Evolutionary conservation across 1,140 invertebrate genomes (phyloP).

Genomic region (Trachymyrmex septentrionalis): DNA sequence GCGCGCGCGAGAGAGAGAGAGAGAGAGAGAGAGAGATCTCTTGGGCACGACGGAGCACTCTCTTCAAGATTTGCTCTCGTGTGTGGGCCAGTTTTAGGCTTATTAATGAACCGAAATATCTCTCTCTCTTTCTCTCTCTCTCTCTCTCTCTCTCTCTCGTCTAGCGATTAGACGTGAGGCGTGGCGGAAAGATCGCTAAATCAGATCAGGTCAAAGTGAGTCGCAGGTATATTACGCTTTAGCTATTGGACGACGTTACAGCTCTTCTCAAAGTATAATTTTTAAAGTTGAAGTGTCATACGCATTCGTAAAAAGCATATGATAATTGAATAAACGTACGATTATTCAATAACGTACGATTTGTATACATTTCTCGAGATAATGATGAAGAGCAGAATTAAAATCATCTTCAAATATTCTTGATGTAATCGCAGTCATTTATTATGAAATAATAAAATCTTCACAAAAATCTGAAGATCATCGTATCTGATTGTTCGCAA

Average conservation of each 20-base stretch:
- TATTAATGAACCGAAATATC: slow-evolving; percentile 82
- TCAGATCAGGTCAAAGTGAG: slow-evolving; percentile 75
- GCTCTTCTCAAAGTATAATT: background rate
- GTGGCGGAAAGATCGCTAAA: slow-evolving; percentile 86
- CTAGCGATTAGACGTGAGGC: slow-evolving; percentile 85
- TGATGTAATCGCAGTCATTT: background rate
- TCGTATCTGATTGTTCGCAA: background rate
- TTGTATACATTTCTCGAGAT: background rate
- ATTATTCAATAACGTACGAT: too few species aligned
- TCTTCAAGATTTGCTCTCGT: slow-evolving; percentile 48
- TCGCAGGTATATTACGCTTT: slow-evolving; percentile 31
- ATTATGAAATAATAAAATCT: background rate
- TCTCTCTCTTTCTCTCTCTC: slow-evolving; percentile 51
- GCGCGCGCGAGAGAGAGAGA: background rate
- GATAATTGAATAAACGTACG: background rate
- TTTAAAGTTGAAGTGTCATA: background rate
- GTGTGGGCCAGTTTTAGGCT: slow-evolving; percentile 83
- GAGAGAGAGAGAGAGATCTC: background rate
- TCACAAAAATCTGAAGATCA: background rate
- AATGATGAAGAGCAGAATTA: background rate
- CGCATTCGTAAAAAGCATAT: background rate
- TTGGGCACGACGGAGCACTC: slow-evolving; percentile 61
- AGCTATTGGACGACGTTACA: slow-evolving; percentile 17
- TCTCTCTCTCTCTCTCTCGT: slow-evolving; percentile 71
- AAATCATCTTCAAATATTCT: slow-evolving; percentile 5